Base-by-base conservation (phyloP, 2,113 vertebrate species). In the Podarcis muralis region DNA sequence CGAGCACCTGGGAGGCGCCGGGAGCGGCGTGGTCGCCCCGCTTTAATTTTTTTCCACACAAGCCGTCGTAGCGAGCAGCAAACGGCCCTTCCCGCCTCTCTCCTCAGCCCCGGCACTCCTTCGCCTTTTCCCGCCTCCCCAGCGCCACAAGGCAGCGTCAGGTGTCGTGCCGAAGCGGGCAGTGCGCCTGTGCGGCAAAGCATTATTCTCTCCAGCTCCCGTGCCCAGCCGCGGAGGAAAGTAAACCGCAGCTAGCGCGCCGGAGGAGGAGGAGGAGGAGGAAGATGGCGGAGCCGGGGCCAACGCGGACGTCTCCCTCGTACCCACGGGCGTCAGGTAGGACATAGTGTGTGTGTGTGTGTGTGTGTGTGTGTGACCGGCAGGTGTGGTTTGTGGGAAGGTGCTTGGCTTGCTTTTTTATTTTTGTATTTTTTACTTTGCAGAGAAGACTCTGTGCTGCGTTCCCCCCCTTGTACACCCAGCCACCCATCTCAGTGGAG, bases 121-220 rank as follows among this genome's bases (percentile, higher is more conserved):
- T 40, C 6, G 32, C 48, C n/a, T 0, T 37, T 27, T 68, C 57
- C 71, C 85, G 43, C 83, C 79, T 74, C 75, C 68, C 85, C 86
- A 81, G 30, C 15, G 81, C 81, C 1, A 57, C 40, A 40, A 72
- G 72, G 71, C 85, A 20, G 83, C 79, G 85, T 86, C 84, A 43
- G 35, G 90, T 91, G 94, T 91, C 84, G 92, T 15, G 57, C 71
- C 84, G 82, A 91, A 37, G 72, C 25, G 16, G 90, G 76, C 90
- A 93, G 93, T 94, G 95, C 92, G 95, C 93, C 92, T 95, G 95
- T 95, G 95, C 94, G 35, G 90, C 65, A 35, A 85, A n/a, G 62
- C 62, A 4, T 57, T 76, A 1, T 71, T 59, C 27, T 6, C 37
- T 35, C 6, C 5, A n/a, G 62, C 85, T 1, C 68, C 68, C 22